Base-by-base conservation (phyloP, 2,113 vertebrate species). In the Alligator mississippiensis region DNA sequence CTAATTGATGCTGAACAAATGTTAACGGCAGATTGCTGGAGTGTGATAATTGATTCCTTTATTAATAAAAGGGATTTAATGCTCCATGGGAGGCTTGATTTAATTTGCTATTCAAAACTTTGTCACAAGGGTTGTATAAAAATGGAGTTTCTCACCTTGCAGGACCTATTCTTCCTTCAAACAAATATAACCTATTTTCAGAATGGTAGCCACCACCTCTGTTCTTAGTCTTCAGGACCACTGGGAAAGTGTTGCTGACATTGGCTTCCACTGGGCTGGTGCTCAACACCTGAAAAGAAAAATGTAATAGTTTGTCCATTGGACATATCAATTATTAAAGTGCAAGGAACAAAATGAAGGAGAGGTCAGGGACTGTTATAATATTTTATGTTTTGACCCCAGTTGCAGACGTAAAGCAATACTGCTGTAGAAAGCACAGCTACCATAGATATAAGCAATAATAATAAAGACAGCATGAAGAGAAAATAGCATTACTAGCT, bases 21-120 rank as follows among this genome's bases (percentile, higher is more conserved):
- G 88, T 93, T 92, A 97, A 96, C 94, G 87, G 92, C 92, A 95
- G 97, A 96, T 88, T 97, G 83, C 38, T 97, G 87, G 66, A 96
- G 93, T 89, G 87, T 95, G 90, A 61, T 96, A 97, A 97, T 97
- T 96, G 93, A 97, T 95, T 96, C 92, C 87, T 96, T 93, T 94
- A 92, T 97, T 97, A 96, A 96, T 96, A 93, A 96, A 93, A 54
- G n/a, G 89, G 82, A 95, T 95, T 89, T 95, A 96, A 97, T 97
- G 92, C 78, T 92, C 79, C 60, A 63, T 7, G 6, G 85, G 80
- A 95, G 72, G 30, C 83, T 84, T 93, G 79, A 87, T 94, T 88
- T 96, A 94, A 77, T 64, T 94, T 84, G 89, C 85, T n/a, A 34
- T 87, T 90, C 94, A 63, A 90, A 68, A 90, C 94, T 92, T 87